Evolutionary conservation across 2,797 vertebrate genomes (phyloP).

Genomic region (Pantherophis vulpinus): DNA sequence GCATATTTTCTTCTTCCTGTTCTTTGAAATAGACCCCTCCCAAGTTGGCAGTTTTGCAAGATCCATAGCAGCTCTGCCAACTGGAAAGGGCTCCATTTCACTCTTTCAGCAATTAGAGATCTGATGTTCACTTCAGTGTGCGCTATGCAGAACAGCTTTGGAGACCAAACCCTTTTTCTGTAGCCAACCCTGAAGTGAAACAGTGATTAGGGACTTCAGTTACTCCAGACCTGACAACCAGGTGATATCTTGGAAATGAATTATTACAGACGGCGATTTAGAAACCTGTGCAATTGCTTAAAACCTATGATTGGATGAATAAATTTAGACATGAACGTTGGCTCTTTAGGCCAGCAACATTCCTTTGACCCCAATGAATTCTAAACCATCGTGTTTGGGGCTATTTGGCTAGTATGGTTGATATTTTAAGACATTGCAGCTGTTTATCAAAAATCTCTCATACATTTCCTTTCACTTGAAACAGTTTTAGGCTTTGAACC

Average conservation of each 20-base stretch:
- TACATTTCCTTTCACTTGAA: conserved; percentile 38
- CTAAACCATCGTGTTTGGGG: neutral
- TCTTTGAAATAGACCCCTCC: neutral
- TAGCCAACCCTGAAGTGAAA: neutral
- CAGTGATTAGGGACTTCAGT: neutral
- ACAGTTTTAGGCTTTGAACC: neutral
- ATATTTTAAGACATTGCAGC: conserved; percentile 22
- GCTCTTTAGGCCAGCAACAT: neutral
- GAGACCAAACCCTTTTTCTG: neutral
- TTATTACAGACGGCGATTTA: neutral
- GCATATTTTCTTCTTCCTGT: neutral
- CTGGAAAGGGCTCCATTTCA: neutral
- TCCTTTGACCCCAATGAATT: neutral
- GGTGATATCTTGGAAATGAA: neutral
- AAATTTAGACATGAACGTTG: neutral
- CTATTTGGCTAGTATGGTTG: neutral
- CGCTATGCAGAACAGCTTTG: neutral
- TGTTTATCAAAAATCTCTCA: conserved; percentile 34
- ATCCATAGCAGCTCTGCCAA: neutral
- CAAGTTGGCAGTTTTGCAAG: neutral
- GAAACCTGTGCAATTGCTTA: neutral
- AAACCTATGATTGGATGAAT: neutral
- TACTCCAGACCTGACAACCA: neutral
- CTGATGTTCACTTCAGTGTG: neutral
- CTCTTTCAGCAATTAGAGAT: neutral